Base-by-base conservation (phyloP, 2,888 invertebrate genomes). In the Drosophila planitibia region DNA sequence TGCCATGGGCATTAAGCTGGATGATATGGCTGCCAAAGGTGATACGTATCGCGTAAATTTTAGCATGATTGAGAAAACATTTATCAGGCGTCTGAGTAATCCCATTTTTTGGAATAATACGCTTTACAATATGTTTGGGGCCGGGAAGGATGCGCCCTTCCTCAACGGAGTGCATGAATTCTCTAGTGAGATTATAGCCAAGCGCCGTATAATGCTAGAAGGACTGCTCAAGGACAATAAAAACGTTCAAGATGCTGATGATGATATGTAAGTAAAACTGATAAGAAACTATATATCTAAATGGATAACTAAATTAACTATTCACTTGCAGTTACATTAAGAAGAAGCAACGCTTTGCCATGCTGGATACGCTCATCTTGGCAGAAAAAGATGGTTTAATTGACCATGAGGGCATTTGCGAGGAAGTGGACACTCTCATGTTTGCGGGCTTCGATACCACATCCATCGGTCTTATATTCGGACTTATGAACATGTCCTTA, bases 401-500 rank as follows among this genome's bases (percentile, higher is more conserved):
- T 12, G 89, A 92, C 72, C 91, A 92, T 66, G 63, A 94, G 14
- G 95, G 95, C 57, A 94, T 96, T 16, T 94, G 95, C 69, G 95
- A 96, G 89, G 96, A 96, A 93, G 95, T 96, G 0, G 95, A 96
- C 74, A 96, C 96, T 0, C 96, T 96, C 71, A 95, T 96, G 95
- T 90, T 88, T 28, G 86, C 72, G 47, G 86, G 90, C 1, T 90
- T 75, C 28, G 90, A 90, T 39, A 91, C 91, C 7, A 92, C 91
- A 16, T 92, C 92, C 0, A 91, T 91, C 60, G 85, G 85, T 6
- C 74, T 92, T 0, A 91, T 83, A 44, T 92, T 91, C 66, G 81
- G 76, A 0, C 71, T 92, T 0, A 89, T 92, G 92, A 91, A 89
- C 55, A 73, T 92, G 62, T 75, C 87, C 0, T 37, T 91, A 0